phyloP scores from a whole-genome alignment of 1,140 invertebrate genomes.

The silkworm (Bombyx mori) region ASM3026992v2 NC_085118.1:1711001-1711500 shows the following conservation, averaged over 20 bases:
- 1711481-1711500: conserved; percentile 50
- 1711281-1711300: too few relatives aligned
- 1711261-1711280: too few relatives aligned
- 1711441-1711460: too few relatives aligned
- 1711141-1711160: conserved; percentile 89
- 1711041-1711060: conserved; percentile 78
- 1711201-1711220: conserved; percentile 83
- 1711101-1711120: conserved; percentile 88
- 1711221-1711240: conserved; percentile 14
- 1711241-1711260: background rate
- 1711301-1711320: too few relatives aligned
- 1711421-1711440: too few relatives aligned
- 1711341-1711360: too few relatives aligned
- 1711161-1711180: conserved; percentile 85
- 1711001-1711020: conserved; percentile 82
- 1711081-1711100: conserved; percentile 80
- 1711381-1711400: too few relatives aligned
- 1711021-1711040: conserved; percentile 81
- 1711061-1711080: conserved; percentile 80
- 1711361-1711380: too few relatives aligned
- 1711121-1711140: conserved; percentile 87
- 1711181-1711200: conserved; percentile 90
- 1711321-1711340: too few relatives aligned
- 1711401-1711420: too few relatives aligned
- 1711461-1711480: too few relatives aligned